Evolutionary conservation across 2,888 invertebrate species (phyloP).

Genomic region (Agapetus fuscipes): DNA sequence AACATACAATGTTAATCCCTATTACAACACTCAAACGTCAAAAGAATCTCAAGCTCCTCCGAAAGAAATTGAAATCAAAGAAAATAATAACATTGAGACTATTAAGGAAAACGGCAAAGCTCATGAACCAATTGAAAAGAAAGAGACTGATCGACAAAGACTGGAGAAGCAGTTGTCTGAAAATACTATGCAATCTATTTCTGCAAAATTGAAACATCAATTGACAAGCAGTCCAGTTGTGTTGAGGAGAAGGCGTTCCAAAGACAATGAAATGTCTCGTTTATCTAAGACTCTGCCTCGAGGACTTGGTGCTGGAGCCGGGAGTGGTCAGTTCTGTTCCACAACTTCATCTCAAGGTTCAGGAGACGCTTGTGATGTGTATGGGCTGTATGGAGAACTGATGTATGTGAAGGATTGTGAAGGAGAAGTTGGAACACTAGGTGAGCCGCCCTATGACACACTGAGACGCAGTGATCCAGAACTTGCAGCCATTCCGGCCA

Average conservation of each 20-base stretch:
- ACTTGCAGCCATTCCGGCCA: conserved; percentile 70
- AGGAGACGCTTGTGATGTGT: conserved; percentile 70
- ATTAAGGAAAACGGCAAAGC: conserved; percentile 32
- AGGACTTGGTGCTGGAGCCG: conserved; percentile 53
- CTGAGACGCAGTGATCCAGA: conserved; percentile 76
- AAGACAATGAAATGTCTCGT: conserved; percentile 48
- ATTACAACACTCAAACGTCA: conserved; percentile 35
- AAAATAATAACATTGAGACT: conserved; percentile 25
- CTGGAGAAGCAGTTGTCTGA: conserved; percentile 60
- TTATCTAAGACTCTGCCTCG: conserved; percentile 73
- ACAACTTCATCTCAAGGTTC: conserved; percentile 48
- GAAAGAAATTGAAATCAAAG: conserved; percentile 15
- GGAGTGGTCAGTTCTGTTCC: conserved; percentile 27
- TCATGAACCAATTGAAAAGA: conserved; percentile 17
- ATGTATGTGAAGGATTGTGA: conserved; percentile 85
- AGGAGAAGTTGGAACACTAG: conserved; percentile 62
- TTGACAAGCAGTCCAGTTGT: conserved; percentile 54
- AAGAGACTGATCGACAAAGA: conserved; percentile 35
- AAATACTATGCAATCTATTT: conserved; percentile 37
- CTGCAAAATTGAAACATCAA: conserved; percentile 51
- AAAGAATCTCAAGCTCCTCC: conserved; percentile 24
- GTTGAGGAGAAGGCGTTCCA: conserved; percentile 48
- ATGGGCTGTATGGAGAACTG: conserved; percentile 80
- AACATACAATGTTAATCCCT: conserved; percentile 42
- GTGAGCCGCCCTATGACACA: conserved; percentile 65